Conservation (phyloP, 2,113 vertebrate genomes). For the Engraulis encrasicolus region DNA sequence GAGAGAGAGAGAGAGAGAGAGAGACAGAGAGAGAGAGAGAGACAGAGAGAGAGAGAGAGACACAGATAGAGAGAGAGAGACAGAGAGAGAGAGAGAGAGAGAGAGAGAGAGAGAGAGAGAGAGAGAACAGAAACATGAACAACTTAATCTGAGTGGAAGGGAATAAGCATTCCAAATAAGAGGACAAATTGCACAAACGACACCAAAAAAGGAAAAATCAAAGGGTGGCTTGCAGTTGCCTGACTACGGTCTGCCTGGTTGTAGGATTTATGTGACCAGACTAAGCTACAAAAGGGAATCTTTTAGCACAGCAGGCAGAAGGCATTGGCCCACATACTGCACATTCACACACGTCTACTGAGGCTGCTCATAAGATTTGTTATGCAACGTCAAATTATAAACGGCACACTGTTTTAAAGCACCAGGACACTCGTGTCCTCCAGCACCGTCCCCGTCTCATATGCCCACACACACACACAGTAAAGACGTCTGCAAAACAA, state of each 20-base stretch:
- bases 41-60: background rate
- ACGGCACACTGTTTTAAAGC: constrained; percentile 32
- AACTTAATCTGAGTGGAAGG: background rate
- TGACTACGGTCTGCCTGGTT: background rate
- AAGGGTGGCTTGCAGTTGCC: background rate
- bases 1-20: background rate
- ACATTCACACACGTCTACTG: constrained; percentile 4
- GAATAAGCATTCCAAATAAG: background rate
- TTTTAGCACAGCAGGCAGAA: background rate
- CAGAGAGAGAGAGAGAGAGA: background rate
- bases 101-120: background rate
- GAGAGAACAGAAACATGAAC: background rate
- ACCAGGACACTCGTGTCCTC: constrained; percentile 24
- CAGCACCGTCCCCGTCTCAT: constrained; percentile 22
- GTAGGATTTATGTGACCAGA: background rate
- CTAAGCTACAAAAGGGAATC: background rate
- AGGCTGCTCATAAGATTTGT: constrained; percentile 1
- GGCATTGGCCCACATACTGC: constrained; percentile 3
- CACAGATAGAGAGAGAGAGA: background rate
- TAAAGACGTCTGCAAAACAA: constrained; percentile 31
- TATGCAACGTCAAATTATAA: constrained; percentile 31
- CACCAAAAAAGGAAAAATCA: background rate
- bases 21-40: background rate
- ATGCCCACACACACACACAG: too few relatives aligned
- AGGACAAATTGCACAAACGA: background rate